Evolutionary conservation across 2,797 vertebrate species (phyloP), one percentile per base, ranked within the genome.

Genomic region (Odontamblyopus lacepedii): DNA sequence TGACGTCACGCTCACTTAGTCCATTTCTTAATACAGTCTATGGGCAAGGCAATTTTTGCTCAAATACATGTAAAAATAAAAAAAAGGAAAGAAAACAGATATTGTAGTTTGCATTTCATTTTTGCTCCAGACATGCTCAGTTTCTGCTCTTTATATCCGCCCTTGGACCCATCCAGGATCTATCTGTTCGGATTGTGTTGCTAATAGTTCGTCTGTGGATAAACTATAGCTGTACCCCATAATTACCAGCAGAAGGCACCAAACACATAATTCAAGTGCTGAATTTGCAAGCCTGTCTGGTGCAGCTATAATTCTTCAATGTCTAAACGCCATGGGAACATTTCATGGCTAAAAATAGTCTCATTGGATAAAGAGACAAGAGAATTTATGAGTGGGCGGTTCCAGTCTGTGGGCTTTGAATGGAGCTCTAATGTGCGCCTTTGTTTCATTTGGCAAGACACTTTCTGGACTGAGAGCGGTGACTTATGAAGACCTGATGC

Each of bases 401-500:
- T 75, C 67, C 76, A 73, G 78, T 75, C 56, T 69, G 27, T 0
- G 63, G 51, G 87, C 69, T 44, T 51, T 79, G 78, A 82, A 65
- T 60, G 70, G 69, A 72, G 75, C 78, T 75, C 71, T 75, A 83
- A 63, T 64, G 78, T 78, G 80, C 76, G 65, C 75, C 74, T 83
- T 69, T 75, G 75, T 79, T 83, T 73, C 78, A 35, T 73, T 74
- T 59, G 77, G 80, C 82, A 76, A 81, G 77, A 61, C 80, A 69
- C 71, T 80, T 78, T 83, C 61, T 68, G 74, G 75, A 82, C 75
- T 69, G 81, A 59, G 83, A 77, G 73, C 85, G 83, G 82, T 26
- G 75, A 85, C 81, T 81, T 71, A 4, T 50, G 74, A 27, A 59
- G 81, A 88, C 84, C 88, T 60, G 59, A 81, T 77, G 88, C 87